Base-by-base conservation (phyloP, 2,888 invertebrate genomes). In the Euclidia mi region DNA sequence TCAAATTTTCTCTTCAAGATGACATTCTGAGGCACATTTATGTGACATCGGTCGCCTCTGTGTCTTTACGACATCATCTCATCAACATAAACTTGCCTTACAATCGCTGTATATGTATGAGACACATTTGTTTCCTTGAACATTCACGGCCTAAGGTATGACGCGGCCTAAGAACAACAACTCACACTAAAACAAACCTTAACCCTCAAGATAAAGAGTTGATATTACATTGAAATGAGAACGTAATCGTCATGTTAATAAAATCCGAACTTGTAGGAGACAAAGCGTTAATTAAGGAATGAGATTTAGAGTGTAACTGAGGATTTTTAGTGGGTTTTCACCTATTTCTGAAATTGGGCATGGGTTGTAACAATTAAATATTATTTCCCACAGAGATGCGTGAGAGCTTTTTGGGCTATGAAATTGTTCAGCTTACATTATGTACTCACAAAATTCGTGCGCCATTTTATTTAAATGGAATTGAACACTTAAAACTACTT, bases 41-140 rank as follows among this genome's bases (percentile, higher is more conserved):
- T 56, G 56, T 42, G 44, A 56, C 58, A 65, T 58, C 14, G 51
- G 71, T 59, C 70, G 50, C 69, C 56, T 80, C 82, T 84, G 60
- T 44, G 48, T 50, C 49, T 66, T 60, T 59, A 64, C 48, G 58
- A 44, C 51, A 42, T 60, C 56, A 52, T 56, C 55, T 76, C 71
- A 78, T 82, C 81, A 76, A 58, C 69, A 78, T 73, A 74, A 78
- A 71, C 61, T 72, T 65, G 56, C 40, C 47, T 40, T 57, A 68
- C 69, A 80, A 80, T 74, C 76, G 73, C 67, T 72, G 76, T 76
- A 74, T 82, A 81, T 84, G 83, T 79, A 84, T 84, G 79, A 79
- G 81, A 69, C 74, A 84, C 85, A 86, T 87, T 87, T 87, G 84
- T 87, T 84, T 85, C 78, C 42, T 72, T 78, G 83, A 85, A 84